Base-by-base conservation (phyloP, 2,113 vertebrate species). In the Ellobius talpinus region DNA sequence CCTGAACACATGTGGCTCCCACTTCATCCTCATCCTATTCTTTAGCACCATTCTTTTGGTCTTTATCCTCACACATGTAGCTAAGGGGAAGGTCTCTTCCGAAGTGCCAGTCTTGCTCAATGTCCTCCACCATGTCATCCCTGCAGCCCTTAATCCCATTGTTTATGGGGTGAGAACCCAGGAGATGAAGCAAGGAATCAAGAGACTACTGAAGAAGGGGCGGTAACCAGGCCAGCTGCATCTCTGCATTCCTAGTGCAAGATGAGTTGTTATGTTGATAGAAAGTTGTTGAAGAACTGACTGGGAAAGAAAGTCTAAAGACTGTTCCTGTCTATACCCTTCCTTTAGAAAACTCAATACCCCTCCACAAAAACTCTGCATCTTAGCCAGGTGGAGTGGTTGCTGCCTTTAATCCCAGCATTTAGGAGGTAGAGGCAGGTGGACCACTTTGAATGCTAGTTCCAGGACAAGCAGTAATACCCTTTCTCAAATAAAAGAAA, bases 1-100 rank as follows among this genome's bases (percentile, higher is more conserved):
- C 36, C 90, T 97, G 7, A 94, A 94, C 55, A 98, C 97, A 4
- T 98, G 97, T 66, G 89, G 87, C 8, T 89, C 97, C 12, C 97
- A 98, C 70, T 74, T 89, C 50, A 89, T 89, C 52, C 87, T 89
- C 45, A 97, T 97, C n/a, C 92, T 97, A 4, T 98, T 97, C 90
- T 98, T 98, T 23, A 98, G 92, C 86, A 97, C 96, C 50, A 77
- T 97, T 39, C 96, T 98, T 42, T 96, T 98, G 23, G 97, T 98
- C 70, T 94, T 98, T 1, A 61, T 98, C 21, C 68, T 98, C 42
- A 97, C 96, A 0, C 93, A 96, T 21, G 86, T 97, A 33, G 63
- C 14, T 0, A 97, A 95, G 4, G 96, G 77, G 66, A 97, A 81
- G 0, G 61, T 97, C 9, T 93, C 96, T 4, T 63, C 93, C 4